Evolutionary conservation across 2,113 vertebrate genomes (phyloP).

Genomic region (Odontophorus gujanensis): DNA sequence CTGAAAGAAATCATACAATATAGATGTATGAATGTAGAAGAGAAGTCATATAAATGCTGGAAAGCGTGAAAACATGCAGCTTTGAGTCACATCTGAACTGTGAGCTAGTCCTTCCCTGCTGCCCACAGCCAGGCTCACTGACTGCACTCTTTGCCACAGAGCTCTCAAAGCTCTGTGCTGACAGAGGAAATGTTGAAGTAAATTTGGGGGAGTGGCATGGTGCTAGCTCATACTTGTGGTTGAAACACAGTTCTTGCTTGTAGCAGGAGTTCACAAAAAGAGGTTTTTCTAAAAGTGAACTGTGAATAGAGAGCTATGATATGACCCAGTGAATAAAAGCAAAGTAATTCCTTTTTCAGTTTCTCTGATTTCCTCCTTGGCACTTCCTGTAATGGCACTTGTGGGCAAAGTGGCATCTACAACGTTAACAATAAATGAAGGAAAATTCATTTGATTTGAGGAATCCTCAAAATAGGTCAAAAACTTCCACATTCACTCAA

Average conservation of each 20-base stretch:
- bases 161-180: not conserved
- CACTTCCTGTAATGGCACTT: not conserved
- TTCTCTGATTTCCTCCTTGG: not conserved
- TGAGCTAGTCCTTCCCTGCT: not conserved
- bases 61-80: not conserved
- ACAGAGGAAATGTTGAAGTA: not conserved
- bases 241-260: not conserved
- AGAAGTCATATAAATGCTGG: not conserved
- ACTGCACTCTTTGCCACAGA: not conserved
- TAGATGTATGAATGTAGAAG: not conserved
- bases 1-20: constrained; percentile 34
- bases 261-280: not conserved
- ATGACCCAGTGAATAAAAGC: not conserved
- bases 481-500: not conserved
- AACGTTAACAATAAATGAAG: not conserved
- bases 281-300: not conserved
- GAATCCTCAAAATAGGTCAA: not conserved
- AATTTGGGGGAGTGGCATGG: not conserved
- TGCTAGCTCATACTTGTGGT: not conserved
- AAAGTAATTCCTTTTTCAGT: not conserved
- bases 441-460: not conserved
- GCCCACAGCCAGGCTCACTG: not conserved
- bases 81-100: not conserved
- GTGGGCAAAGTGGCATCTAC: not conserved
- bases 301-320: not conserved